Evolutionary conservation across 2,797 vertebrate species (phyloP), one percentile per base, ranked within the genome.

Genomic region (Lepilemur septentrionalis): DNA sequence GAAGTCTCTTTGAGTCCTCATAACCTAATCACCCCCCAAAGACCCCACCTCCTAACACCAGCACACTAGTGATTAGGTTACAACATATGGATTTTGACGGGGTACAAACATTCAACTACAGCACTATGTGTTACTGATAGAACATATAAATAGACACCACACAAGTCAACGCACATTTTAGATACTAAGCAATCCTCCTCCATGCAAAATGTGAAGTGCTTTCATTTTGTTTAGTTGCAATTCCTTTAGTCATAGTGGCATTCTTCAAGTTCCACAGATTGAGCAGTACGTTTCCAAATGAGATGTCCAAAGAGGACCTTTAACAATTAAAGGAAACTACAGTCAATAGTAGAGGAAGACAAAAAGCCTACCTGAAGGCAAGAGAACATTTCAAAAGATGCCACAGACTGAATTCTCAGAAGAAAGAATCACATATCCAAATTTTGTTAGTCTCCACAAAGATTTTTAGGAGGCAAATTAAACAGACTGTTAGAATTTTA

Each of bases 401-500:
- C 48, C 70, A 67, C 5, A 76, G 18, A 59, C 57, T 83, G 10
- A 73, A 86, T 52, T 69, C 52, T 80, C 12, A 5, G 32, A 18
- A 89, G 70, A 38, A 78, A 63, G 12, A 63, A 78, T 5, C 43
- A 94, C 57, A 61, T 17, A 61, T 2, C 2, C 52, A 87, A 92
- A 65, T 43, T 61, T 63, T 67, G 52, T 50, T 57, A 91, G 82
- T 38, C 14, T 86, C 38, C 63, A 75, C 43, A 73, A 72, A 96
- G 18, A 72, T 2, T 61, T 59, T 85, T 35, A 86, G 17, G 35
- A 94, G 57, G 41, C n/a, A 92, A 97, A 94, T 82, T 92, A 83
- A 96, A 91, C 46, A 82, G 38, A 81, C 5, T 6, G 43, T 67
- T 73, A 35, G 78, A 90, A 48, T 55, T 96, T 86, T 43, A 79